phyloP scores from a whole-genome alignment of 2,888 invertebrate species.

The Synergus itoensis region DNA sequence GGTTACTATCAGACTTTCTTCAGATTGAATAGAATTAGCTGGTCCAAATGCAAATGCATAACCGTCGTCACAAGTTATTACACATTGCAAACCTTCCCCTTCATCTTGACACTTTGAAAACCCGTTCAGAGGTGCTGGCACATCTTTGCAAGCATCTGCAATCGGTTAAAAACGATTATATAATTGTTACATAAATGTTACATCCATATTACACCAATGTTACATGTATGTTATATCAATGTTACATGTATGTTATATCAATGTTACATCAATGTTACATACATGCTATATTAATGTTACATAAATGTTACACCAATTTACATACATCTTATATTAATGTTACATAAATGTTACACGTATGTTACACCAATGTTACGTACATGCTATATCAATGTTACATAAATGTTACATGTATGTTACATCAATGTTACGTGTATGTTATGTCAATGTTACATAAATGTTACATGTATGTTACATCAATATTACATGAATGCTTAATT shows the following conservation, averaged over 20 bases:
- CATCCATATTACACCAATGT: background rate
- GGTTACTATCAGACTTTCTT: constrained; percentile 62
- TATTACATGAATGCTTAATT: background rate
- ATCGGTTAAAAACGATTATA: background rate
- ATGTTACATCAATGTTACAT: background rate
- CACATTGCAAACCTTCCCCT: constrained; percentile 79
- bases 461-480: background rate
- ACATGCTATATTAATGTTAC: background rate
- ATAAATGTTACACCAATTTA: background rate
- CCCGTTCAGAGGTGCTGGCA: constrained; percentile 79
- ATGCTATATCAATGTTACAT: background rate
- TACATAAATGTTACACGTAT: background rate
- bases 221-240: background rate
- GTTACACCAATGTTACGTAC: background rate
- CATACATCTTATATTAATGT: too few species aligned
- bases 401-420: background rate
- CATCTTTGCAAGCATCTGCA: constrained; percentile 77
- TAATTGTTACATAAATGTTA: background rate
- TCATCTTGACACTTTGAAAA: constrained; percentile 77
- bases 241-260: background rate
- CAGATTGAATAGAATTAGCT: constrained; percentile 43
- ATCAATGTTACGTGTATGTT: background rate
- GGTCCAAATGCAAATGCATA: constrained; percentile 81
- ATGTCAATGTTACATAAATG: background rate
- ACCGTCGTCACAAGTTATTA: constrained; percentile 81